Percentiles rank a stretch among this genome's conserved stretches.
Conservation (phyloP, 2,113 vertebrate species). For the Xiphophorus hellerii region DNA sequence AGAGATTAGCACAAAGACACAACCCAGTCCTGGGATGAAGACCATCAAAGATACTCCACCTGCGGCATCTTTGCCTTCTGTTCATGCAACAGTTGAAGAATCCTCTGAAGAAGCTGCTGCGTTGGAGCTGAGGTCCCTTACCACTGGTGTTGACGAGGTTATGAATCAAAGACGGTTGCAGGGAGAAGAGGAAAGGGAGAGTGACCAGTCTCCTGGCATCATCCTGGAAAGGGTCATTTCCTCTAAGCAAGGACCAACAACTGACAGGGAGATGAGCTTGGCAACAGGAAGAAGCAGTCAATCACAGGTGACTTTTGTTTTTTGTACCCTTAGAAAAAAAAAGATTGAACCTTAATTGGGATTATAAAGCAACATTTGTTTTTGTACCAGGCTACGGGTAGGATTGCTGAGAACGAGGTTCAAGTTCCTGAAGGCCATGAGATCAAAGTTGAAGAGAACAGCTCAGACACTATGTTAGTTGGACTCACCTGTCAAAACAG, state of each 20-base stretch:
- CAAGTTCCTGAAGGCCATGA: constrained; percentile 22
- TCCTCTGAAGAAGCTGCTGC: constrained; percentile 56
- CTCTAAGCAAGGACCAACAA: constrained; percentile 32
- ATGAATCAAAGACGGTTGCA: constrained; percentile 35
- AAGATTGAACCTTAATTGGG: neutral
- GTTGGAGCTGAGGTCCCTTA: constrained; percentile 63
- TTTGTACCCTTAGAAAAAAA: neutral
- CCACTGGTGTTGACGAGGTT: constrained; percentile 53
- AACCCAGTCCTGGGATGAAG: neutral
- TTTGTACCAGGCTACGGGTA: constrained; percentile 38
- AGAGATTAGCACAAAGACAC: constrained; percentile 14
- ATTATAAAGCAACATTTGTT: neutral
- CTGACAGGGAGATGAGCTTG: constrained; percentile 14
- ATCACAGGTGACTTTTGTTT: constrained; percentile 47
- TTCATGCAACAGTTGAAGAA: constrained; percentile 39
- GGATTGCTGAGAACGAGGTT: constrained; percentile 18
- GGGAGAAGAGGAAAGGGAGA: constrained; percentile 38
- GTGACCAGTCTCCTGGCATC: constrained; percentile 65
- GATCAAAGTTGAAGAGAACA: constrained; percentile 72
- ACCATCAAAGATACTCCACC: constrained; percentile 5
- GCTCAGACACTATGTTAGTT: constrained; percentile 16
- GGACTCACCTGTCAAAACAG: constrained; percentile 18
- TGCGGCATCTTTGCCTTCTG: constrained; percentile 13
- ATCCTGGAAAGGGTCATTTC: constrained; percentile 73
- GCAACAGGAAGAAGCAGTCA: neutral